Percentiles rank a stretch among this genome's conserved stretches.
Evolutionary conservation across 2,113 vertebrate genomes (phyloP).

Genomic region (Syngnathus floridae): DNA sequence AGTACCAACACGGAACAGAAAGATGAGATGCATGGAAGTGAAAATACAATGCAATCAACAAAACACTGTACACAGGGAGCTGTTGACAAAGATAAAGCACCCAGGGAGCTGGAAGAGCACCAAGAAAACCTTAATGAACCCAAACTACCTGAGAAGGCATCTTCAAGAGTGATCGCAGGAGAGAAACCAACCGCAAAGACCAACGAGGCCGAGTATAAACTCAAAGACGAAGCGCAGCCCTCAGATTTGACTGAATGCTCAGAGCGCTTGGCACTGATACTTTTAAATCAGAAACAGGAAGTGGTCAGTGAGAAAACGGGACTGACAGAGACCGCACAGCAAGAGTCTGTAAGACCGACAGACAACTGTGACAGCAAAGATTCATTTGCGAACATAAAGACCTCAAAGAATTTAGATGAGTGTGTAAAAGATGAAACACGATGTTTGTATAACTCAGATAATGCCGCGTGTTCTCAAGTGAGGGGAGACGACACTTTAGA

Average conservation of each 20-base stretch:
- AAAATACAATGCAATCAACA: slow-evolving; percentile 11
- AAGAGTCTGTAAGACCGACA: slow-evolving; percentile 26
- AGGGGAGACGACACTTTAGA: slow-evolving; percentile 19
- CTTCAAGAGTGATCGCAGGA: slow-evolving; percentile 18
- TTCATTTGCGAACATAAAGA: slow-evolving; percentile 26
- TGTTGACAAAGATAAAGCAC: slow-evolving; percentile 21
- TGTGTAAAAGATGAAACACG: slow-evolving; percentile 36
- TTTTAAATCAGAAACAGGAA: slow-evolving; percentile 30
- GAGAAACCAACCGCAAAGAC: slow-evolving; percentile 25
- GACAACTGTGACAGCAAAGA: slow-evolving; percentile 26
- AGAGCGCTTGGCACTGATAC: slow-evolving; percentile 28
- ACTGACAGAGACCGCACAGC: slow-evolving; percentile 22
- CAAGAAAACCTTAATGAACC: slow-evolving; percentile 15
- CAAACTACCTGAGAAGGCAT: slow-evolving; percentile 13
- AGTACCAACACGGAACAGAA: slow-evolving; percentile 19
- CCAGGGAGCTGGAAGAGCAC: slow-evolving; percentile 24
- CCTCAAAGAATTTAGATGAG: slow-evolving; percentile 24
- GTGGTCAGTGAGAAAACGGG: slow-evolving; percentile 22
- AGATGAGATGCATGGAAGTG: slow-evolving; percentile 32
- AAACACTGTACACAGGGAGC: slow-evolving; percentile 21
- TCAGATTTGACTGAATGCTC: slow-evolving; percentile 19
- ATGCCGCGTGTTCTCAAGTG: slow-evolving; percentile 18
- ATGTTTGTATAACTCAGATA: slow-evolving; percentile 16
- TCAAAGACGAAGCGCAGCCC: slow-evolving; percentile 18
- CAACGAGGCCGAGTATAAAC: slow-evolving; percentile 24